Evolutionary conservation across 2,113 vertebrate genomes (phyloP).

Genomic region (Tetrax tetrax): DNA sequence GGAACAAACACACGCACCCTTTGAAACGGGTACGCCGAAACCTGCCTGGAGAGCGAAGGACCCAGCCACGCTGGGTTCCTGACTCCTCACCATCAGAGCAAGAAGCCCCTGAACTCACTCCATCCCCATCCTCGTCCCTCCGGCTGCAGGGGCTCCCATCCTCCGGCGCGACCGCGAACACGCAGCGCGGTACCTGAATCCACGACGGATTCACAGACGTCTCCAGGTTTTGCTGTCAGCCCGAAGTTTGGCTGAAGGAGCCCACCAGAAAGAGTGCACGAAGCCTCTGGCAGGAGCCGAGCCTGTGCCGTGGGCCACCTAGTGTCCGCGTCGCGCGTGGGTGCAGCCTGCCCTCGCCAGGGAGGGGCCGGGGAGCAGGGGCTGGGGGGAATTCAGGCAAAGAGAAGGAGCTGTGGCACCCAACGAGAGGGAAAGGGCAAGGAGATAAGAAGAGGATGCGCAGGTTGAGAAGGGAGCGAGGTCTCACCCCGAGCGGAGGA

Average conservation of each 20-base stretch:
- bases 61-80: neutral
- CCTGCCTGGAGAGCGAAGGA: neutral
- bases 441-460: neutral
- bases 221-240: neutral
- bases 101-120: neutral
- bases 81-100: neutral
- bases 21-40: neutral
- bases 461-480: neutral
- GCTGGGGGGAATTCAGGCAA: neutral
- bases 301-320: conserved; percentile 42
- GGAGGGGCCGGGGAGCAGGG: neutral
- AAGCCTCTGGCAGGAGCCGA: neutral
- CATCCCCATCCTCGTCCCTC: neutral
- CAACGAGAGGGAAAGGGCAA: neutral
- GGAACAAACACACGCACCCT: neutral
- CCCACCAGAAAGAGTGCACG: conserved; percentile 49
- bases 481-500: neutral
- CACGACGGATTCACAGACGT: neutral
- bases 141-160: neutral
- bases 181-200: neutral
- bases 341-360: neutral
- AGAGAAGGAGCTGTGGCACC: neutral
- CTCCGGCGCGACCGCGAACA: neutral
- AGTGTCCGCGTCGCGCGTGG: conserved; percentile 66
- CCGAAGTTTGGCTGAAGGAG: neutral